phyloP scores from a whole-genome alignment of 1,140 invertebrate species.

The Drosophila parabipectinata region DNA sequence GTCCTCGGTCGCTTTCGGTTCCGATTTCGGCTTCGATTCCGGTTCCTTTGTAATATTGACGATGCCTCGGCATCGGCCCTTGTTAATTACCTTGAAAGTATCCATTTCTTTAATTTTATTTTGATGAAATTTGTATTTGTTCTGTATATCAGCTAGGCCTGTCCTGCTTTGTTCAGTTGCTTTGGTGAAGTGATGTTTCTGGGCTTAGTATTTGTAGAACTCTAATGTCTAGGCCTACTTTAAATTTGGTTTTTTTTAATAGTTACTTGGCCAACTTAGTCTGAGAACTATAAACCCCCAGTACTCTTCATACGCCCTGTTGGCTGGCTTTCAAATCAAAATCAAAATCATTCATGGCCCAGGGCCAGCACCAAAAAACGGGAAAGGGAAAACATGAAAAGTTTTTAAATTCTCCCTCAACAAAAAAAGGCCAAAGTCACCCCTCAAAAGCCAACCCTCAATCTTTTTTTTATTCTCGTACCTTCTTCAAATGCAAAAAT shows the following conservation, averaged over 20 bases:
- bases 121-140: no score
- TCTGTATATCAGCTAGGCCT: no score
- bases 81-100: no score
- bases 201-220: background rate
- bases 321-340: conserved; percentile 22
- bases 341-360: conserved; percentile 45
- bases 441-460: conserved; percentile 16
- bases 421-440: conserved; percentile 1
- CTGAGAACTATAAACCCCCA: no score
- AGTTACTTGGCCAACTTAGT: background rate
- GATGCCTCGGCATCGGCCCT: no score
- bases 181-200: no score
- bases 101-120: no score
- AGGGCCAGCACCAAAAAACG: background rate
- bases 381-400: conserved; percentile 34
- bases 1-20: no score
- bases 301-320: conserved; percentile 13
- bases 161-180: no score
- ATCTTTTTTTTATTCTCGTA: conserved; percentile 4
- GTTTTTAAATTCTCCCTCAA: conserved; percentile 12
- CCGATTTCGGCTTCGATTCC: no score
- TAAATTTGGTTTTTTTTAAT: background rate
- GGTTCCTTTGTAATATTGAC: no score
- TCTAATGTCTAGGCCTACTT: background rate
- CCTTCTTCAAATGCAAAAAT: conserved; percentile 47